A percentile compares a stretch with the other conserved stretches of the same genome.
These are phyloP conservation scores for Misgurnus anguillicaudatus DNA, from an alignment of 2,113 vertebrate genomes.

Conservation along the genomic window DNA sequence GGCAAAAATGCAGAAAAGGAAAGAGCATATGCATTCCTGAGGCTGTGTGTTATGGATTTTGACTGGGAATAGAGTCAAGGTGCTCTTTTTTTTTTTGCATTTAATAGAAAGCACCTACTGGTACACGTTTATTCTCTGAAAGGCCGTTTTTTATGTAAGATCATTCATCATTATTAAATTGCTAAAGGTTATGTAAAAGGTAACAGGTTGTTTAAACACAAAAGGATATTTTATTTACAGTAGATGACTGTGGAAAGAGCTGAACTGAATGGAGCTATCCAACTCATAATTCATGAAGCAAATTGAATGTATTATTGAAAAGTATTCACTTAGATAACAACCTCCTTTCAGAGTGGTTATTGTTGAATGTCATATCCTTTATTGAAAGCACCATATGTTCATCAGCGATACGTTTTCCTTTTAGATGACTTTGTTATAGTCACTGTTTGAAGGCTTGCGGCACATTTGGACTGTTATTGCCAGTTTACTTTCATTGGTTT, in stretches of 20 bases:
- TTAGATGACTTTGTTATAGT: background rate
- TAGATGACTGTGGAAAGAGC: background rate
- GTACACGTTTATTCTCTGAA: background rate
- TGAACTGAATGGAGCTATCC: background rate
- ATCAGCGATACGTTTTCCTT: background rate
- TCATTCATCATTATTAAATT: background rate
- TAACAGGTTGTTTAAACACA: background rate
- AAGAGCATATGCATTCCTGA: background rate
- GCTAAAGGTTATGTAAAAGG: background rate
- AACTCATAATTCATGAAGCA: background rate
- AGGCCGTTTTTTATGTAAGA: background rate
- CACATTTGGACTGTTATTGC: background rate
- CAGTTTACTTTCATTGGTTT: background rate
- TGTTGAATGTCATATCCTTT: background rate
- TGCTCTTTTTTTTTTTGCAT: background rate
- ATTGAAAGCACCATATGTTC: background rate
- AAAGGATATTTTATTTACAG: background rate
- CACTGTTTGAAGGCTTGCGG: background rate
- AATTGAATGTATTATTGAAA: slow-evolving; percentile 7
- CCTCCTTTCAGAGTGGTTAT: background rate
- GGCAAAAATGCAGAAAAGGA: slow-evolving; percentile 12
- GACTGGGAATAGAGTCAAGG: no score
- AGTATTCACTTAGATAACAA: background rate
- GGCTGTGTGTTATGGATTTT: background rate
- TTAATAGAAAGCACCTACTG: no score